phyloP scores from a whole-genome alignment of 2,888 invertebrate genomes.

The Trissoscelio sp. region DNA sequence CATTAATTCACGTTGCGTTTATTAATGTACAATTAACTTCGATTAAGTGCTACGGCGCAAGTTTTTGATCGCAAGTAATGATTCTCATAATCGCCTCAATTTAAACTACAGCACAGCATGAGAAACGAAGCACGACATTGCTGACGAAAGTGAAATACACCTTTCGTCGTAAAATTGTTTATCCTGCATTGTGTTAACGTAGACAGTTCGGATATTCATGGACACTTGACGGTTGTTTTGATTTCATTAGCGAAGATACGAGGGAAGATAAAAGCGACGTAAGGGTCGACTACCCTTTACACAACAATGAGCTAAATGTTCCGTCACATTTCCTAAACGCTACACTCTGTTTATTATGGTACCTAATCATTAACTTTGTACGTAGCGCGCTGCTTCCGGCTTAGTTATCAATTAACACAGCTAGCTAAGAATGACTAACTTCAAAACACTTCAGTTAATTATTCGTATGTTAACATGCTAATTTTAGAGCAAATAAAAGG shows the following conservation, averaged over 20 bases:
- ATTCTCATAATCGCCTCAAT: background rate
- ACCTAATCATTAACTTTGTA: conserved; percentile 41
- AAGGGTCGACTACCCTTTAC: conserved; percentile 35
- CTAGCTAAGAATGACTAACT: too few species aligned
- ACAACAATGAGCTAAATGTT: conserved; percentile 30
- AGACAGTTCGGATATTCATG: conserved; percentile 46
- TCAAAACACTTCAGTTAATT: too few species aligned
- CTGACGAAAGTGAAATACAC: background rate
- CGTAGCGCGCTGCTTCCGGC: background rate
- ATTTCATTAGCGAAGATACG: conserved; percentile 55
- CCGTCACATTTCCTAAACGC: conserved; percentile 41
- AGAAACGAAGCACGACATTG: too few species aligned
- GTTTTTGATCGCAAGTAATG: conserved; percentile 9
- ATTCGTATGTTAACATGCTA: too few species aligned
- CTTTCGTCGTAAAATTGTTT: conserved; percentile 35
- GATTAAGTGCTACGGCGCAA: background rate
- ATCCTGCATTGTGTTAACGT: conserved; percentile 16
- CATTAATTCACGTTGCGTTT: background rate
- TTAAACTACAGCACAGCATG: background rate
- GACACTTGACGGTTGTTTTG: conserved; percentile 56
- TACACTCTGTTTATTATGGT: conserved; percentile 25
- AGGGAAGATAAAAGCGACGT: conserved; percentile 41
- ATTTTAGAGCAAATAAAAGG: too few species aligned
- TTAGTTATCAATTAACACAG: conserved; percentile 35
- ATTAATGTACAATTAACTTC: conserved; percentile 13